phyloP scores from a whole-genome alignment of 2,888 invertebrate species.

The Bombylius major region DNA sequence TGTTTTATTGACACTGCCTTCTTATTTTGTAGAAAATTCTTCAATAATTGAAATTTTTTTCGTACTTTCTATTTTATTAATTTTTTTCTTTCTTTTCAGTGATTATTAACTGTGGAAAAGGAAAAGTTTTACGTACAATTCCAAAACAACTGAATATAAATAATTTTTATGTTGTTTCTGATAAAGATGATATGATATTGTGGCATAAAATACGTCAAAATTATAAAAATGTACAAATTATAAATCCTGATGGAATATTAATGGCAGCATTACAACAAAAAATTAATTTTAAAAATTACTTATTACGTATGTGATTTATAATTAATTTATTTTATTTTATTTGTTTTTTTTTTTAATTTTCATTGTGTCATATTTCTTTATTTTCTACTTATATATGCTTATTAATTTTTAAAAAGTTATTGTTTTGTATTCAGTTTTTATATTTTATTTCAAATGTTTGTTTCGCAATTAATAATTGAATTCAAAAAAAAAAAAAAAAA shows the following conservation, averaged over 20 bases:
- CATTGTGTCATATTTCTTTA: too few species aligned
- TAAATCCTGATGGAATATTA: conserved; percentile 22
- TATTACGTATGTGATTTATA: conserved; percentile 8
- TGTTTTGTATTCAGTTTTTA: too few species aligned
- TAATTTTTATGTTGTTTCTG: conserved; percentile 19
- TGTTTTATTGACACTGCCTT: too few species aligned
- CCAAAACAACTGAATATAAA: conserved; percentile 3
- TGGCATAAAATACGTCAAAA: conserved; percentile 21
- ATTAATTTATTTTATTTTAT: conserved; percentile 11
- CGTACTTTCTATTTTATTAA: neutral
- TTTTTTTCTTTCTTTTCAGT: conserved; percentile 13
- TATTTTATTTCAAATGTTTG: too few species aligned
- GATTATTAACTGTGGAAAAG: conserved; percentile 21
- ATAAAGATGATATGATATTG: conserved; percentile 16
- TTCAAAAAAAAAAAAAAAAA: too few species aligned
- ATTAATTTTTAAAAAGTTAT: too few species aligned
- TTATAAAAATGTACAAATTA: conserved; percentile 17
- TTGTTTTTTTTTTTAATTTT: neutral
- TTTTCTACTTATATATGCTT: too few species aligned
- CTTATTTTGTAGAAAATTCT: too few species aligned
- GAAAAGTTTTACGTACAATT: conserved; percentile 13
- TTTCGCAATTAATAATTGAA: too few species aligned
- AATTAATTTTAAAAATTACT: conserved; percentile 10
- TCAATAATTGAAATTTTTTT: too few species aligned
- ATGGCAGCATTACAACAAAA: conserved; percentile 21